phyloP scores from a whole-genome alignment of 2,797 vertebrate genomes.

The Clamator glandarius region DNA sequence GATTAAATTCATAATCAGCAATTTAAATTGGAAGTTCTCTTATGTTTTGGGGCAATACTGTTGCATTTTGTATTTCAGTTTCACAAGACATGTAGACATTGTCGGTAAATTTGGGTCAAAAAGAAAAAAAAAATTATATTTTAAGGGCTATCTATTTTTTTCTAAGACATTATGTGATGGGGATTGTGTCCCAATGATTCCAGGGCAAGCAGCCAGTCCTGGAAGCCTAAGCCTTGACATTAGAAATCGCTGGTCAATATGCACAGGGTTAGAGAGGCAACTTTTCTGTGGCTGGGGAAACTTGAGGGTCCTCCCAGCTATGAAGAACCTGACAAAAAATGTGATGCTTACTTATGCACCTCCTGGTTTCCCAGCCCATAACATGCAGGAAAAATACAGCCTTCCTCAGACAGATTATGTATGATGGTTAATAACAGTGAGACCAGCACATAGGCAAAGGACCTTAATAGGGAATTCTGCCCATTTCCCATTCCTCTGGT shows the following conservation, averaged over 20 bases:
- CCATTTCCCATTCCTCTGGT: not conserved
- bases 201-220: not conserved
- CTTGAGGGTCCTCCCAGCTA: not conserved
- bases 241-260: not conserved
- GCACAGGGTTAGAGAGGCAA: not conserved
- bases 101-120: not conserved
- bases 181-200: not conserved
- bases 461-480: not conserved
- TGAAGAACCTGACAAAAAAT: not conserved
- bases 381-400: not conserved
- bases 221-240: not conserved
- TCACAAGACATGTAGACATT: not conserved
- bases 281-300: not conserved
- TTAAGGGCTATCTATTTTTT: not conserved
- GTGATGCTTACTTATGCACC: not conserved
- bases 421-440: not conserved
- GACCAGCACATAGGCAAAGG: accelerated
- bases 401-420: not conserved
- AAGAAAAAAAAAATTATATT: not conserved
- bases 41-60: not conserved
- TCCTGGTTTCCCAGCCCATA: not conserved
- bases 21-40: not conserved
- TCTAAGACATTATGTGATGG: not conserved
- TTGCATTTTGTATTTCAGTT: not conserved
- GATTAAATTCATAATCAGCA: not conserved